A percentile compares a stretch with the other conserved stretches of the same genome.
phyloP scores from a whole-genome alignment of 2,888 invertebrate genomes.

The Rhabditophanes sp. region DNA sequence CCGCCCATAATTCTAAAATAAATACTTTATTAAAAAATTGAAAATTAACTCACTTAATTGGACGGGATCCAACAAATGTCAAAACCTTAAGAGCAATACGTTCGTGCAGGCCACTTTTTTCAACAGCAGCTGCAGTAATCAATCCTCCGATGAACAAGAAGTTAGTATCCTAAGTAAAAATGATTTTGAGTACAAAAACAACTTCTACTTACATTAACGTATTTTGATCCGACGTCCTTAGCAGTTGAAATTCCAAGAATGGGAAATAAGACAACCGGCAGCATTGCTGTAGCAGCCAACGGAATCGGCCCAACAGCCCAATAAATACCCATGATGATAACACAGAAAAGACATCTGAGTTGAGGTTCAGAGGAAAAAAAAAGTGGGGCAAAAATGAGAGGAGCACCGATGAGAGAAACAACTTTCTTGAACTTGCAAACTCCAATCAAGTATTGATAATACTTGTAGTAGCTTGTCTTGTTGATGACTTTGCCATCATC shows the following conservation, averaged over 20 bases:
- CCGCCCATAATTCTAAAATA: constrained; percentile 35
- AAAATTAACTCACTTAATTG: constrained; percentile 18
- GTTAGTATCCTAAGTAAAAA: constrained; percentile 30
- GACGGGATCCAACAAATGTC: constrained; percentile 30
- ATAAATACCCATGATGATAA: constrained; percentile 27
- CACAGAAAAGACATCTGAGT: no score
- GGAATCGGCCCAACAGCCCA: constrained; percentile 42
- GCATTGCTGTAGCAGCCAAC: constrained; percentile 35
- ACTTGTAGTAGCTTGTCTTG: no score
- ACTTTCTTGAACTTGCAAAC: no score
- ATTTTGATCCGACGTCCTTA: constrained; percentile 29
- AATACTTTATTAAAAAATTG: constrained; percentile 2
- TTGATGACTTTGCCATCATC: no score
- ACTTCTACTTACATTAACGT: constrained; percentile 21
- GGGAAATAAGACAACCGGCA: constrained; percentile 38
- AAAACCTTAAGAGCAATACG: constrained; percentile 24
- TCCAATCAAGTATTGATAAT: no score
- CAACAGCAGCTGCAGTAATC: constrained; percentile 41
- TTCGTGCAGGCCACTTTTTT: constrained; percentile 35
- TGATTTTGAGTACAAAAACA: constrained; percentile 1
- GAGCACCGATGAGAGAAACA: no score
- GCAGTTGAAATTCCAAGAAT: constrained; percentile 30
- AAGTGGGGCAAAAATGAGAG: no score
- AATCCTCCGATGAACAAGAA: constrained; percentile 42
- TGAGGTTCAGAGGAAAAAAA: no score